These are phyloP conservation scores for Cherax quadricarinatus DNA, from an alignment of 1,140 invertebrate genomes.

Conservation along the genomic window DNA sequence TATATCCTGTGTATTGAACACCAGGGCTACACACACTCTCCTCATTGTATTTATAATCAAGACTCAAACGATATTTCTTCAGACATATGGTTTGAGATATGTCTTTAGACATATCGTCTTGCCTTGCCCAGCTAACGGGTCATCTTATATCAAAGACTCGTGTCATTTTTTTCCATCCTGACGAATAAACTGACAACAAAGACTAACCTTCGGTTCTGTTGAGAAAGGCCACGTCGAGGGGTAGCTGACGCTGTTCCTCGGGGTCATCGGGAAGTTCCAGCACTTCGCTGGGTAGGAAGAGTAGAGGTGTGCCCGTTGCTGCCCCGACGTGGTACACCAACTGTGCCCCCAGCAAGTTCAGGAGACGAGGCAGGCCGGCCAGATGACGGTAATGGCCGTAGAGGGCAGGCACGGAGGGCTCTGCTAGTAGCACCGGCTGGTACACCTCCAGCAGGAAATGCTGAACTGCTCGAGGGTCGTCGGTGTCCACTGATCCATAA, in stretches of 20 bases:
- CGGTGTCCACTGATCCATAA: conserved; percentile 43
- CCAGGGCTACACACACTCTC: too few species aligned
- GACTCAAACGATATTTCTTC: too few species aligned
- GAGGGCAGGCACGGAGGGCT: neutral
- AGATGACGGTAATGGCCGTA: conserved; percentile 43
- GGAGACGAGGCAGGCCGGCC: conserved; percentile 37
- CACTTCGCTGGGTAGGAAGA: conserved; percentile 36
- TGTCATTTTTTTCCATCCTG: too few species aligned
- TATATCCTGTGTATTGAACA: too few species aligned
- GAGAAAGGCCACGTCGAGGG: conserved; percentile 40
- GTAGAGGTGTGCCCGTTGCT: neutral
- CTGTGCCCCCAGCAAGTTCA: conserved; percentile 55
- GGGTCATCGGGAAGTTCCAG: conserved; percentile 33
- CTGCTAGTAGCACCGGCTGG: conserved; percentile 33
- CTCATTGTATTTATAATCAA: too few species aligned
- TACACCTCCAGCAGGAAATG: conserved; percentile 64
- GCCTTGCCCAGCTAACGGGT: too few species aligned
- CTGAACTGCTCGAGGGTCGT: conserved; percentile 26
- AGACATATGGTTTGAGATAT: too few species aligned
- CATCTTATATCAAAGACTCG: too few species aligned
- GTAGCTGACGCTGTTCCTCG: neutral
- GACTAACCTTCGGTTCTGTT: conserved; percentile 49
- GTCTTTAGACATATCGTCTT: too few species aligned
- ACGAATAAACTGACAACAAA: too few species aligned
- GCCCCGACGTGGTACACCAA: conserved; percentile 54